Percentiles rank a stretch among this genome's conserved stretches.
Evolutionary conservation across 2,888 invertebrate species (phyloP).

Genomic region (Taphrorychus bicolor): DNA sequence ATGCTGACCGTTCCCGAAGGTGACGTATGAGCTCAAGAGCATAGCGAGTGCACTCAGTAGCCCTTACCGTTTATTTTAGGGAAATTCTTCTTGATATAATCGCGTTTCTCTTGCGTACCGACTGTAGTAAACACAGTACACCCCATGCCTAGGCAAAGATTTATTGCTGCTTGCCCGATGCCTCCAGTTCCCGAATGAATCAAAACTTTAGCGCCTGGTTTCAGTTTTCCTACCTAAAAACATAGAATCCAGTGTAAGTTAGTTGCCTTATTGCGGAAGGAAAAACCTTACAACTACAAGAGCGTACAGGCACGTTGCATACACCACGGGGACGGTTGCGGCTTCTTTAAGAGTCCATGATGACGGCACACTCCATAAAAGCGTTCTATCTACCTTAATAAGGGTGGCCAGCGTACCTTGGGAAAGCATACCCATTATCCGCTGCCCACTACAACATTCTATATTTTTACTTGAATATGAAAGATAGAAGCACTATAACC

Average conservation of each 20-base stretch:
- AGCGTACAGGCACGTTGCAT: conserved; percentile 59
- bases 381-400: conserved; percentile 59
- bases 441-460: conserved; percentile 43
- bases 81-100: conserved; percentile 66
- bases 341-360: conserved; percentile 66
- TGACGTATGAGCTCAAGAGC: no score
- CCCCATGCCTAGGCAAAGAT: conserved; percentile 69
- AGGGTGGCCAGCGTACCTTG: conserved; percentile 65
- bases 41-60: no score
- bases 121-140: conserved; percentile 77
- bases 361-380: conserved; percentile 64
- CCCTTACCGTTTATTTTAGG: conserved; percentile 57
- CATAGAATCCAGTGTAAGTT: background rate
- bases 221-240: conserved; percentile 44
- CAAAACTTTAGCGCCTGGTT: conserved; percentile 59
- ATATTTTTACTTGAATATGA: background rate
- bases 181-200: conserved; percentile 73
- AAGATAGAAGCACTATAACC: no score
- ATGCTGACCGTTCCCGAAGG: no score
- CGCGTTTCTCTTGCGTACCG: conserved; percentile 68
- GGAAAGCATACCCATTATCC: conserved; percentile 61
- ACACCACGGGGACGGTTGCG: conserved; percentile 68
- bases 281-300: conserved; percentile 46
- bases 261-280: background rate
- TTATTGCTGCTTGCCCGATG: conserved; percentile 81